Conservation (phyloP, 2,888 invertebrate species). For the Yponomeuta malinellus region DNA sequence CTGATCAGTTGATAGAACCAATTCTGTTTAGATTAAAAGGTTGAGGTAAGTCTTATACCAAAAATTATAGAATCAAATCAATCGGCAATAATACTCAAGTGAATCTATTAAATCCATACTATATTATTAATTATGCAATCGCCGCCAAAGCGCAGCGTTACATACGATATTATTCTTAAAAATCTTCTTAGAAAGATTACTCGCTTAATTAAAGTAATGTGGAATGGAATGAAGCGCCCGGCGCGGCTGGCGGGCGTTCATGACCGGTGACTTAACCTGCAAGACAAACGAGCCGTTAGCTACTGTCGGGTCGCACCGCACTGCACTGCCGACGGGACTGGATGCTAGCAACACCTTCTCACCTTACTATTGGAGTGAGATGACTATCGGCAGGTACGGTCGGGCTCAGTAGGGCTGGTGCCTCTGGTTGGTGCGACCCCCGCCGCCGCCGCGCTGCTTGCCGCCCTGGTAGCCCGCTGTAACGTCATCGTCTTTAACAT, state of each 20-base stretch:
- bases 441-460: conserved; percentile 87
- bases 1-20: conserved; percentile 1
- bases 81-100: conserved; percentile 73
- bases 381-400: conserved; percentile 65
- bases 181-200: conserved; percentile 67
- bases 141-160: conserved; percentile 46
- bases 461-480: conserved; percentile 84
- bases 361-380: conserved; percentile 72
- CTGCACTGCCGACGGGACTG: not conserved
- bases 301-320: not conserved
- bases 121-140: conserved; percentile 67
- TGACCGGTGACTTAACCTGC: conserved; percentile 73
- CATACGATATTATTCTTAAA: conserved; percentile 60
- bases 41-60: conserved; percentile 11
- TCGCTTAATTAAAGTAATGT: conserved; percentile 71
- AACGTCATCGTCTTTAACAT: conserved; percentile 34
- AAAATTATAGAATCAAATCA: conserved; percentile 43
- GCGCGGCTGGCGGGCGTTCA: conserved; percentile 59
- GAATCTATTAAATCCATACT: conserved; percentile 69
- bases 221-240: conserved; percentile 74
- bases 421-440: conserved; percentile 87
- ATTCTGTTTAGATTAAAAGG: conserved; percentile 6
- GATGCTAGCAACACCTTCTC: conserved; percentile 20
- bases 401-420: conserved; percentile 87
- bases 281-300: conserved; percentile 31